A percentile compares a stretch with the other conserved stretches of the same genome.
Conservation (phyloP, 2,113 vertebrate genomes). For the Nesoenas mayeri region DNA sequence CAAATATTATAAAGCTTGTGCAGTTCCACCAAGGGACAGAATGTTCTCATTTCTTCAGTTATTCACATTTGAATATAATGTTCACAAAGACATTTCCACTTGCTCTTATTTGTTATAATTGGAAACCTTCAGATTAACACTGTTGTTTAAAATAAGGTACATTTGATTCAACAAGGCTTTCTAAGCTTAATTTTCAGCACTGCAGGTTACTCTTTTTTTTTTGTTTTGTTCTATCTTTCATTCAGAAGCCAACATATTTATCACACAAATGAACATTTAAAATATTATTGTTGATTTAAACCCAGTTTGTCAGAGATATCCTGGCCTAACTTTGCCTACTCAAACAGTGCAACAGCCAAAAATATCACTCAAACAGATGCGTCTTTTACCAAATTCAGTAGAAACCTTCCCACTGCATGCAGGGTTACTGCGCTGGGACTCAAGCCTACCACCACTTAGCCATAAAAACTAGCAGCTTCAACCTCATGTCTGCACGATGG, state of each 20-base stretch:
- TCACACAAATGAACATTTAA: background rate
- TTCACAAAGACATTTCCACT: conserved; percentile 40
- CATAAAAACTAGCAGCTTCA: background rate
- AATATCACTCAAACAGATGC: background rate
- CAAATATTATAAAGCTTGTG: conserved; percentile 40
- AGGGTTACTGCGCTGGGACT: background rate
- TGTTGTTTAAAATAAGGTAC: background rate
- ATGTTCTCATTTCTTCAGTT: conserved; percentile 63
- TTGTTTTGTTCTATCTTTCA: background rate
- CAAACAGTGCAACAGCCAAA: background rate
- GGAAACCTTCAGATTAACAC: conserved; percentile 35
- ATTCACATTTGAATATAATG: conserved; percentile 48
- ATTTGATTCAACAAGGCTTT: background rate
- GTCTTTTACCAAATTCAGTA: background rate
- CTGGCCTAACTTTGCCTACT: background rate
- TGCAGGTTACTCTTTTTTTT: background rate
- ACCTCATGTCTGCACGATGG: accelerated
- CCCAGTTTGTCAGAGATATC: background rate
- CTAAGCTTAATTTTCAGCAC: conserved; percentile 11
- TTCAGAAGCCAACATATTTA: background rate
- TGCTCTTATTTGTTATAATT: conserved; percentile 37
- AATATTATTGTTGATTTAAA: background rate
- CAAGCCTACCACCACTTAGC: background rate
- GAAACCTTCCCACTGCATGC: background rate
- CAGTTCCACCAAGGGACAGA: conserved; percentile 25